Evolutionary conservation across 2,797 vertebrate species (phyloP), one percentile per base, ranked within the genome.

Genomic region (Falco concolor): DNA sequence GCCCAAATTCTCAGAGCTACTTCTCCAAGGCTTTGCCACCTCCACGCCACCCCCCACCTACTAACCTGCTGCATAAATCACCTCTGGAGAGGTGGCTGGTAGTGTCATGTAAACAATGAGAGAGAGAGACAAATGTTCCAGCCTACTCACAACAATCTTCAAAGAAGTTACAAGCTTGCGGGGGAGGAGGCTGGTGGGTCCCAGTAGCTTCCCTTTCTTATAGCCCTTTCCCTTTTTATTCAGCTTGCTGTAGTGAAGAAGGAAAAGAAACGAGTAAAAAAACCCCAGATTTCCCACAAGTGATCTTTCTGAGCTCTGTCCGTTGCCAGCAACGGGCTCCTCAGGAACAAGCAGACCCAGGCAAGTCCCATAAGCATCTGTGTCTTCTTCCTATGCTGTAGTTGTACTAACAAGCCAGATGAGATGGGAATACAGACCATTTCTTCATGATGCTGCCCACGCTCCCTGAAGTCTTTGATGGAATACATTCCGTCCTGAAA

Each of bases 301-400:
- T 50, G 53, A 87, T 88, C 78, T 56, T 84, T 95, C 81, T 24
- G 52, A 90, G 68, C 87, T 67, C 38, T 65, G 45, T 85, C 96
- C 80, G 8, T 94, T 93, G 97, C 97, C 98, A 97, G 97, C 98
- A 97, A 97, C 47, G 64, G 96, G 93, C 72, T 92, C 56, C 64
- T 92, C 68, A 78, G 78, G 84, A 95, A 77, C 38, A 80, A 81
- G 80, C 80, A 87, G 63, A 70, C 50, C 45, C 79, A 54, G 67
- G 79, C 60, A 61, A 87, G 90, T 90, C 93, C 90, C 38, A 16
- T 61, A 64, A 68, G 49, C 60, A 87, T 91, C 83, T 80, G 68
- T 36, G 90, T 67, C 87, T 65, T 79, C 81, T 68, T 95, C 90
- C 77, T 85, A 44, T 68, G 45, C 83, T 1, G 7, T 6, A 70